Evolutionary conservation across 2,797 vertebrate genomes (phyloP).

Genomic region (Hydrocynus forskahlii): DNA sequence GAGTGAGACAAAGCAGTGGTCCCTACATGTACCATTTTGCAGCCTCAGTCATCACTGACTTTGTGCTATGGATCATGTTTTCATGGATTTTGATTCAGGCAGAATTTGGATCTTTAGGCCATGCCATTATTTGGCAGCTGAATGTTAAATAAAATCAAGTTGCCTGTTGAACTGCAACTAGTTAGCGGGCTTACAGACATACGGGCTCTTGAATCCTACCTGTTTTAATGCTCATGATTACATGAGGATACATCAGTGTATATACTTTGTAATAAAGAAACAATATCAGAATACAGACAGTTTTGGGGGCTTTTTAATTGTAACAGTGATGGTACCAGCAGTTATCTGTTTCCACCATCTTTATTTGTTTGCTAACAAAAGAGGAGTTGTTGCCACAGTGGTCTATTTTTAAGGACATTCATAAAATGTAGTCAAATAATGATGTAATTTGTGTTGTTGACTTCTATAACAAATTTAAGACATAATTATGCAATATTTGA

Average conservation of each 20-base stretch:
- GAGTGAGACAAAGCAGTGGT: neutral
- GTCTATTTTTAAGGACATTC: neutral
- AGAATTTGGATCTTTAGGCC: constrained; percentile 12
- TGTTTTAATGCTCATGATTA: neutral
- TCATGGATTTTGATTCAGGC: neutral
- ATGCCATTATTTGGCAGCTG: constrained; percentile 11
- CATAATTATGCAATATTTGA: neutral
- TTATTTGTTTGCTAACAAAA: neutral
- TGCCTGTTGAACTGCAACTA: neutral
- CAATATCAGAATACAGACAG: neutral
- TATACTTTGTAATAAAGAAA: constrained; percentile 8
- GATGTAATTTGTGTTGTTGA: neutral
- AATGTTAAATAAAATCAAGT: constrained; percentile 2
- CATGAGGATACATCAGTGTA: constrained; percentile 4
- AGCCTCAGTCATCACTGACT: constrained; percentile 4
- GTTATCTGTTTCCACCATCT: neutral
- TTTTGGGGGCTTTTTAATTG: neutral
- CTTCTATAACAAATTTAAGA: neutral
- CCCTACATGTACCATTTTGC: neutral
- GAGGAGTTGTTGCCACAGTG: neutral
- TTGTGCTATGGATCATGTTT: constrained; percentile 1
- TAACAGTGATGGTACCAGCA: neutral
- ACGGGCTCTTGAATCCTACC: neutral
- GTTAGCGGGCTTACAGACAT: neutral
- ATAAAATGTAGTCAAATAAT: neutral